Conservation (phyloP, 2,113 vertebrate genomes). For the Laticauda laticaudata region DNA sequence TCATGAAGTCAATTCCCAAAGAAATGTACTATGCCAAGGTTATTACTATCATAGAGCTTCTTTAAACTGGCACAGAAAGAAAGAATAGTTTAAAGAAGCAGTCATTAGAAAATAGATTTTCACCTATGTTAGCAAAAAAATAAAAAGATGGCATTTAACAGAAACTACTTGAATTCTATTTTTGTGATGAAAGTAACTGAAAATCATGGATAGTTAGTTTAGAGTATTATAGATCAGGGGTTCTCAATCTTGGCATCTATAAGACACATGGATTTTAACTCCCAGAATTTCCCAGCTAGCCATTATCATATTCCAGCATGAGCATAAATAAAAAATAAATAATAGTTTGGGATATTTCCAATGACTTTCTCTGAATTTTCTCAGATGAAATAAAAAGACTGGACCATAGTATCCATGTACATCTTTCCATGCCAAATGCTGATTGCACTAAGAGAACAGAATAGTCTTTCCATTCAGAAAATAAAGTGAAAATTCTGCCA, state of each 20-base stretch:
- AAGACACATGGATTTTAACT: not conserved
- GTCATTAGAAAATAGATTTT: slow-evolving; percentile 8
- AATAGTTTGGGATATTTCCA: not conserved
- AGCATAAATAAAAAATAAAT: not conserved
- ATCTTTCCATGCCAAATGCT: not conserved
- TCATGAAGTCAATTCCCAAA: not conserved
- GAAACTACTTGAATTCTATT: not conserved
- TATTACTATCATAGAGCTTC: slow-evolving; percentile 12
- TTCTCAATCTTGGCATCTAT: not conserved
- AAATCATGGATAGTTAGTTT: not conserved
- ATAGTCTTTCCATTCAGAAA: not conserved
- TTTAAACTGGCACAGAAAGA: slow-evolving; percentile 21
- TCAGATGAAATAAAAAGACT: not conserved
- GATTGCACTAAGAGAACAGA: not conserved
- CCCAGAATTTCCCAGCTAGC: too few species aligned
- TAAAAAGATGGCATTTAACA: not conserved
- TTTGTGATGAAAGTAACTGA: not conserved
- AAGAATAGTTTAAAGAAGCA: slow-evolving; percentile 28
- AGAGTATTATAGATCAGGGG: not conserved
- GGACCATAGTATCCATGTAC: not conserved
- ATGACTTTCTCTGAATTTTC: not conserved
- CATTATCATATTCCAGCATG: not conserved
- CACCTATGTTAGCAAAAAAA: not conserved
- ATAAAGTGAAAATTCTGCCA: not conserved
- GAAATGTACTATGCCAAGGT: slow-evolving; percentile 17